phyloP scores from a whole-genome alignment of 2,113 vertebrate species.

The Cyanocitta stelleri region DNA sequence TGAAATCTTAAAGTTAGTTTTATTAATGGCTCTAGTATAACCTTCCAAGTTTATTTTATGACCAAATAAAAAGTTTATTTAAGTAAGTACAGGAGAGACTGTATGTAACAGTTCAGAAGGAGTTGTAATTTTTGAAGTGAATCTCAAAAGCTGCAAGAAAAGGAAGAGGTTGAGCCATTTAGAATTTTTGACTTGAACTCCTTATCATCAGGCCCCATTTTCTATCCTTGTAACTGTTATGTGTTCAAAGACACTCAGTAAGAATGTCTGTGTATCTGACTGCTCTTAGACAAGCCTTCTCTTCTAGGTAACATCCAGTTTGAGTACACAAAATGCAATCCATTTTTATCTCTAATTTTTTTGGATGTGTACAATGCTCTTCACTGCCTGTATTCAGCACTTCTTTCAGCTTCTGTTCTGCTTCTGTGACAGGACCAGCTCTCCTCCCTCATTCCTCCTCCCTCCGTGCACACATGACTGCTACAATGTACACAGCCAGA shows the following conservation, averaged over 20 bases:
- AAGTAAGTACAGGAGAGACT: neutral
- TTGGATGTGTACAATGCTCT: too few species aligned
- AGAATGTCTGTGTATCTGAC: rapidly evolving
- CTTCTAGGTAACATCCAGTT: neutral
- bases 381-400: neutral
- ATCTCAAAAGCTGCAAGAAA: neutral
- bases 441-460: neutral
- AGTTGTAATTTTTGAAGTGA: neutral
- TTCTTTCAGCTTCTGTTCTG: neutral
- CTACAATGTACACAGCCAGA: neutral
- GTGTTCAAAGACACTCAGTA: neutral
- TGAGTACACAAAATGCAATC: neutral
- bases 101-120: neutral
- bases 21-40: neutral
- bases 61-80: neutral
- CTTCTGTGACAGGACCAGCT: neutral
- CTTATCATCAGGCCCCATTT: neutral
- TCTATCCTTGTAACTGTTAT: neutral
- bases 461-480: rapidly evolving
- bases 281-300: neutral
- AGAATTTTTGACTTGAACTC: neutral
- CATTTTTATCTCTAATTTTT: neutral
- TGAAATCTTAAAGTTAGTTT: neutral
- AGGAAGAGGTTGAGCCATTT: neutral
- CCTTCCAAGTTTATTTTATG: neutral